A percentile compares a stretch with the other conserved stretches of the same genome.
Evolutionary conservation across 2,113 vertebrate genomes (phyloP).

Genomic region (Mandrillus leucophaeus): DNA sequence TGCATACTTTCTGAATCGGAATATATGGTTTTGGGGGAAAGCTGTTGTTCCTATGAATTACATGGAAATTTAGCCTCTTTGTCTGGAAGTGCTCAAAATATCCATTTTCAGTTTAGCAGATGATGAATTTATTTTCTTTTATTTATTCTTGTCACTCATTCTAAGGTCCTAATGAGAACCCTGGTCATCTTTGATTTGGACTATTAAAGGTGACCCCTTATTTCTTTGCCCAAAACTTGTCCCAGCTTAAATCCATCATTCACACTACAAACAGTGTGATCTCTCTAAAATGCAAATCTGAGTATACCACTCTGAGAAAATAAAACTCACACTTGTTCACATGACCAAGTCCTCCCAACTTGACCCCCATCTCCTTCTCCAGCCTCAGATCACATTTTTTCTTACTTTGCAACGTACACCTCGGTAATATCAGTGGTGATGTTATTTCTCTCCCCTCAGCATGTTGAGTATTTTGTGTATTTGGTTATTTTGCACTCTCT

Average conservation of each 20-base stretch:
- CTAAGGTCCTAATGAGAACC: background rate
- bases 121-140: background rate
- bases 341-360: background rate
- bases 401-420: background rate
- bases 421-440: background rate
- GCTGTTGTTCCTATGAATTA: background rate
- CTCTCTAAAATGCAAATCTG: background rate
- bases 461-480: background rate
- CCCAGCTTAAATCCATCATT: background rate
- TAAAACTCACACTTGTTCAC: background rate
- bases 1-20: background rate
- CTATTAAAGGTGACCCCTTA: background rate
- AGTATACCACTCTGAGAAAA: background rate
- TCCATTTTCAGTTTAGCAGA: background rate
- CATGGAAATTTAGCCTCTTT: background rate
- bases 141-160: background rate
- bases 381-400: background rate
- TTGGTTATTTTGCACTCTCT: background rate
- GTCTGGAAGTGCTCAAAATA: background rate
- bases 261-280: too few species aligned
- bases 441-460: rapidly evolving
- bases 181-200: background rate
- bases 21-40: background rate
- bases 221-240: background rate
- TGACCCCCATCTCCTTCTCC: background rate